phyloP scores from a whole-genome alignment of 2,888 invertebrate species.

The Lasioglossum figueresi region DNA sequence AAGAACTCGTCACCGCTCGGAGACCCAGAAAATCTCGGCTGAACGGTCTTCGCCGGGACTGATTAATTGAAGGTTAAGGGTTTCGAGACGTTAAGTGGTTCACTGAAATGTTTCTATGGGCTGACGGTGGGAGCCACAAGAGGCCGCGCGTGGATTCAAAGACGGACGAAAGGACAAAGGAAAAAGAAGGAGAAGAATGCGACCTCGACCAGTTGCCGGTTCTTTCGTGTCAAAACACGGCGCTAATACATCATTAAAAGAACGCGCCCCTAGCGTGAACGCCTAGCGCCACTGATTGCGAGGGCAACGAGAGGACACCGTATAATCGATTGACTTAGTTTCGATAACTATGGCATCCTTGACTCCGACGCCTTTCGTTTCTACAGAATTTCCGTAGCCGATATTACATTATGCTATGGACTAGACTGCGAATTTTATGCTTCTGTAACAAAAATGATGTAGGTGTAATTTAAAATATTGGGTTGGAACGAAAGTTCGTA shows the following conservation, averaged over 20 bases:
- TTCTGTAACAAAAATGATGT: too few species aligned
- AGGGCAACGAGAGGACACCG: slow-evolving; percentile 61
- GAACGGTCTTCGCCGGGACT: slow-evolving; percentile 63
- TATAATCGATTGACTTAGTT: slow-evolving; percentile 67
- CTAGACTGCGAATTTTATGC: too few species aligned
- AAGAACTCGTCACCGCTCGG: slow-evolving; percentile 29
- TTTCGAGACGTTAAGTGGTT: slow-evolving; percentile 70
- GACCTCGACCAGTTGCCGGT: slow-evolving; percentile 72
- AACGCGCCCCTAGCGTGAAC: slow-evolving; percentile 62
- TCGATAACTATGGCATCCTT: slow-evolving; percentile 11
- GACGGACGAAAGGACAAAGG: slow-evolving; percentile 62
- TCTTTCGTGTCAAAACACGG: slow-evolving; percentile 78
- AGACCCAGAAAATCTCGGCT: slow-evolving; percentile 59
- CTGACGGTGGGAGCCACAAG: slow-evolving; percentile 54
- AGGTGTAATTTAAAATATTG: too few species aligned
- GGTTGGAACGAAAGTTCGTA: too few species aligned
- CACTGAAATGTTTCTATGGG: slow-evolving; percentile 66
- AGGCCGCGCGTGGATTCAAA: slow-evolving; percentile 64
- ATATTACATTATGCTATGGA: background rate
- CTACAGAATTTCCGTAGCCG: background rate
- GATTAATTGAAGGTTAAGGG: slow-evolving; percentile 73
- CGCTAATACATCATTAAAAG: slow-evolving; percentile 78
- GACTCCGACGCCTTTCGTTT: background rate
- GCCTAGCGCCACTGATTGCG: slow-evolving; percentile 59
- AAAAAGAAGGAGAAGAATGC: slow-evolving; percentile 65